Evolutionary conservation across 2,113 vertebrate species (phyloP).

Genomic region (Ageneiosus marmoratus): DNA sequence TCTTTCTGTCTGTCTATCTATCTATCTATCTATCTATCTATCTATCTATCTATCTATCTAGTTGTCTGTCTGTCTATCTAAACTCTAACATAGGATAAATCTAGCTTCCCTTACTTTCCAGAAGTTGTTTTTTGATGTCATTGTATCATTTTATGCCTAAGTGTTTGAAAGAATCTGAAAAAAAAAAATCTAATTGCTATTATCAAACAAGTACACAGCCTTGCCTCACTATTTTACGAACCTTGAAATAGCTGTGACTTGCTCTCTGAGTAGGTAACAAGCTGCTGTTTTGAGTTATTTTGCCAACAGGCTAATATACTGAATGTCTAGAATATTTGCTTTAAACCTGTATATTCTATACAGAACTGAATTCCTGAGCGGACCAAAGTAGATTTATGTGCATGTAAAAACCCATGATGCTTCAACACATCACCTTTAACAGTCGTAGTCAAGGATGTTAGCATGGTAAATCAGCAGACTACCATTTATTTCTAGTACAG

Average conservation of each 20-base stretch:
- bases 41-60: too few species aligned
- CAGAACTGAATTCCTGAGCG: slow-evolving; percentile 8
- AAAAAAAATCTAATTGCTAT: neutral
- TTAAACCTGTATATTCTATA: slow-evolving; percentile 21
- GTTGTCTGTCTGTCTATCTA: too few species aligned
- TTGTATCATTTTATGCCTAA: neutral
- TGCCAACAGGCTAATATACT: neutral
- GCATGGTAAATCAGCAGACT: neutral
- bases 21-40: too few species aligned
- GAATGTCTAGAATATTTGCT: slow-evolving; percentile 29
- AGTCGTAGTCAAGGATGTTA: neutral
- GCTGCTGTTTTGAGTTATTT: neutral
- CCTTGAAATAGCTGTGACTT: neutral
- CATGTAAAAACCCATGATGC: neutral
- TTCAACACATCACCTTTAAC: neutral
- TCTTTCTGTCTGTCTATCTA: too few species aligned
- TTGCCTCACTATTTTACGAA: slow-evolving; percentile 15
- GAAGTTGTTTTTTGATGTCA: neutral
- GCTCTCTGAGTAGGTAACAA: neutral
- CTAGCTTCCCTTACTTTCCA: too few species aligned
- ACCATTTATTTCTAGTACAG: neutral
- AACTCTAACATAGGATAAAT: neutral
- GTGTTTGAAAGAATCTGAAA: neutral
- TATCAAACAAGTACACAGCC: neutral
- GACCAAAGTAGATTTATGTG: slow-evolving; percentile 36